Conservation (phyloP, 64 coral and sea anemone genomes). For the Acropora tenuis region DNA sequence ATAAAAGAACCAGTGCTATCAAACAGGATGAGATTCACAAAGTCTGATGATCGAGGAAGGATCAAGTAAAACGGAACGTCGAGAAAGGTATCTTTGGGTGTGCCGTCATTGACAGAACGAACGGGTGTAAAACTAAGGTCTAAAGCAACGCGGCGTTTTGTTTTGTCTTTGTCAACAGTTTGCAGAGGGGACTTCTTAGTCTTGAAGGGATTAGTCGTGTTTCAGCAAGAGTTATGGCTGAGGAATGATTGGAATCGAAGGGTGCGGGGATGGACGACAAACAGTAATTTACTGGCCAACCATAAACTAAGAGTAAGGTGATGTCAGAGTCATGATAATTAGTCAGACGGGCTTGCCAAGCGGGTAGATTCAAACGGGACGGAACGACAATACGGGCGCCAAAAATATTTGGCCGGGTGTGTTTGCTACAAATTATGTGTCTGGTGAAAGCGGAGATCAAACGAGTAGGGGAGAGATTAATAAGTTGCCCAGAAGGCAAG, state of each 20-base stretch:
- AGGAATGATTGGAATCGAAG: background rate
- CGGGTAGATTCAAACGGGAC: background rate
- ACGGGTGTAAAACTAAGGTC: background rate
- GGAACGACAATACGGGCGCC: background rate
- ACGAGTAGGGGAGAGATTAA: too few species aligned
- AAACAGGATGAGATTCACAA: background rate
- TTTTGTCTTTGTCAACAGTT: constrained; percentile 18
- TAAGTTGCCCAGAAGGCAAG: background rate
- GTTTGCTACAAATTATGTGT: background rate
- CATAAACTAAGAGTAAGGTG: too few species aligned
- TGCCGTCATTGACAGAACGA: constrained; percentile 28
- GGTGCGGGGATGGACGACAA: too few species aligned
- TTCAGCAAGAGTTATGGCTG: background rate
- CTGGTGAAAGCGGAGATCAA: too few species aligned
- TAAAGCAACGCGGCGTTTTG: background rate
- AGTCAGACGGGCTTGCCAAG: too few species aligned
- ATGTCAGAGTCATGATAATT: too few species aligned
- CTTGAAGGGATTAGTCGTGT: background rate
- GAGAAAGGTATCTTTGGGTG: constrained; percentile 6
- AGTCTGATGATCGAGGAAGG: background rate
- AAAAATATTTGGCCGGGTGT: background rate
- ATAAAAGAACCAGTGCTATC: background rate
- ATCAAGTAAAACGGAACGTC: background rate
- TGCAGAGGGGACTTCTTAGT: background rate
- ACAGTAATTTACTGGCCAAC: too few species aligned